These are phyloP conservation scores for Agelas oroides DNA, from an alignment of 37 sponge, comb jelly and placozoan genomes.

Conservation along the genomic window DNA sequence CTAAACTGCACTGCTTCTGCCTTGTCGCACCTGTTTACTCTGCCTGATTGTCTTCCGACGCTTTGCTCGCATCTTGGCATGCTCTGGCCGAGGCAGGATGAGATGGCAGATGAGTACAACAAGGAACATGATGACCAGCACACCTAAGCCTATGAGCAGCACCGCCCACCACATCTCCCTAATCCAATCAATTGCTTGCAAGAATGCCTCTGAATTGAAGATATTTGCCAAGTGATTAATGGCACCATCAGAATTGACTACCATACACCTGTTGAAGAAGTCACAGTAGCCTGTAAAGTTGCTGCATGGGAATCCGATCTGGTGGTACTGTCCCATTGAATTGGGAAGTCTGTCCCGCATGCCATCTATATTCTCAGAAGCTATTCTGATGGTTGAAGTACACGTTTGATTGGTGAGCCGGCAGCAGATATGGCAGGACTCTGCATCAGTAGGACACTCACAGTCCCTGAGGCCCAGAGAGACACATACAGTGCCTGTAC, in stretches of 20 bases:
- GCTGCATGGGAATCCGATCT: conserved; percentile 61
- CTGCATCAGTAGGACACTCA: conserved; percentile 36
- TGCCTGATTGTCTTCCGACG: neutral
- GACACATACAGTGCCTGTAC: conserved; percentile 70
- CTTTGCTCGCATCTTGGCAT: conserved; percentile 39
- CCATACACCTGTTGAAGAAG: conserved; percentile 53
- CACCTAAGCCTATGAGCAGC: conserved; percentile 51
- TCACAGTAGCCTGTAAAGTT: conserved; percentile 81
- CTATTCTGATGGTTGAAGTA: conserved; percentile 25
- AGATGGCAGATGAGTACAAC: conserved; percentile 69
- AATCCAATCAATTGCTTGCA: conserved; percentile 37
- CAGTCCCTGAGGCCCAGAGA: conserved; percentile 46
- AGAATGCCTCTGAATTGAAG: conserved; percentile 31
- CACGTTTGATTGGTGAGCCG: conserved; percentile 9
- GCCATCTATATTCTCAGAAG: neutral
- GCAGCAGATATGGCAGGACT: conserved; percentile 76
- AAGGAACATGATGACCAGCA: conserved; percentile 68
- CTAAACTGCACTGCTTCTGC: too few species aligned
- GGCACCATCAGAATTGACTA: conserved; percentile 30
- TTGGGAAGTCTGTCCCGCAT: conserved; percentile 2
- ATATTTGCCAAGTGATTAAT: conserved; percentile 7
- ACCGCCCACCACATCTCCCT: conserved; percentile 77
- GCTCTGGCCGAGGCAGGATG: conserved; percentile 69
- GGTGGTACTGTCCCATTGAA: conserved; percentile 7
- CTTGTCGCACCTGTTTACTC: too few species aligned